Conservation (phyloP, 2,888 invertebrate genomes). For the Eilema griseolum region DNA sequence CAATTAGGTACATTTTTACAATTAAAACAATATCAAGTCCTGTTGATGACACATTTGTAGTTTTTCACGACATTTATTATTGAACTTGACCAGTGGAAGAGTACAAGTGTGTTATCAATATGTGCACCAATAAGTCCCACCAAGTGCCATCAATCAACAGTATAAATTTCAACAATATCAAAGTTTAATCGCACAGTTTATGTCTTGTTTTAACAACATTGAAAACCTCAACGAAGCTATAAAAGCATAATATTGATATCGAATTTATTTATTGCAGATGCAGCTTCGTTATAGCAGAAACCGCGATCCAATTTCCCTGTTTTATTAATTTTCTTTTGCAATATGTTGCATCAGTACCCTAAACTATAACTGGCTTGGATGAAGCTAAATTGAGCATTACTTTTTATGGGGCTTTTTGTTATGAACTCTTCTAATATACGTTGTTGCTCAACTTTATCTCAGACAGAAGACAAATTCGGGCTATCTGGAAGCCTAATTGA, state of each 20-base stretch:
- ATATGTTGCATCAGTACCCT: conserved; percentile 81
- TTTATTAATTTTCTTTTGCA: conserved; percentile 81
- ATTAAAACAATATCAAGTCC: neutral
- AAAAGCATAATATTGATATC: conserved; percentile 12
- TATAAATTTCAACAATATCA: neutral
- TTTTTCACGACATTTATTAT: no score
- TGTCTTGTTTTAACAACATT: neutral
- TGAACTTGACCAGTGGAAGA: no score
- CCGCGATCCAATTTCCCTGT: conserved; percentile 62
- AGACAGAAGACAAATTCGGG: conserved; percentile 31
- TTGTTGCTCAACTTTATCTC: conserved; percentile 53
- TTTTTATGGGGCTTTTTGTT: conserved; percentile 79
- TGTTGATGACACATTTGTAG: no score
- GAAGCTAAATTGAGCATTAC: conserved; percentile 79
- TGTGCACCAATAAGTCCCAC: no score
- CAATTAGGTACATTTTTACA: neutral
- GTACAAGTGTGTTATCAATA: no score
- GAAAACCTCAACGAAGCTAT: neutral
- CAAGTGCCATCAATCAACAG: no score
- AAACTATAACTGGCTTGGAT: conserved; percentile 75
- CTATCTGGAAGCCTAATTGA: conserved; percentile 14
- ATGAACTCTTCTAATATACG: conserved; percentile 67
- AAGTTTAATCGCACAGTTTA: conserved; percentile 2
- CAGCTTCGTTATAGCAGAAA: conserved; percentile 36
- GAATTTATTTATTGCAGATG: conserved; percentile 34